Evolutionary conservation across 2,797 vertebrate species (phyloP).

Genomic region (Notoglanidium macrostoma): DNA sequence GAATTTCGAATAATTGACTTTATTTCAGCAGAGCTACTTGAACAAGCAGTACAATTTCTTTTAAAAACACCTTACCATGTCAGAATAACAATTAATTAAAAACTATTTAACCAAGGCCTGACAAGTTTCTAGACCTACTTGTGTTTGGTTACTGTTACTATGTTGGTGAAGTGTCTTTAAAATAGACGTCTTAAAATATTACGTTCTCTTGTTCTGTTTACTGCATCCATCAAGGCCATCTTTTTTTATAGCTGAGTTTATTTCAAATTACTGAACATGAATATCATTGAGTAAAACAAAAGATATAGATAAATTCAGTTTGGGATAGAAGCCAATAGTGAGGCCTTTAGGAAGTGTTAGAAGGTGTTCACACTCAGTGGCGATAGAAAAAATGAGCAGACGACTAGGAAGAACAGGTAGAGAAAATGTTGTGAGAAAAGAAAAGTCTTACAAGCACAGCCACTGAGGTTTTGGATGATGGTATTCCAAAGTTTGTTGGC

Average conservation of each 20-base stretch:
- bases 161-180: background rate
- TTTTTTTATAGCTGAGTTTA: background rate
- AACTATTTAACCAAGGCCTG: background rate
- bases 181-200: background rate
- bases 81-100: background rate
- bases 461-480: background rate
- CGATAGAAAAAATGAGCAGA: background rate
- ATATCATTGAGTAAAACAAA: background rate
- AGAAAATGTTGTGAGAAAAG: background rate
- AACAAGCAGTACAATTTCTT: background rate
- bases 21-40: background rate
- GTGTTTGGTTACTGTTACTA: background rate
- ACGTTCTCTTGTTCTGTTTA: background rate
- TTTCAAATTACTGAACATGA: background rate
- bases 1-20: background rate
- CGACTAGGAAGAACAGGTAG: background rate
- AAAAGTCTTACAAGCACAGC: background rate
- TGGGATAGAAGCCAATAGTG: background rate
- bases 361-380: background rate
- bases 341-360: too few species aligned
- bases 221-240: background rate
- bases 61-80: background rate
- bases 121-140: background rate
- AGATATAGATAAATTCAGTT: background rate
- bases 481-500: background rate